phyloP scores from a whole-genome alignment of 2,797 vertebrate species.

The Hemibagrus guttatus region DNA sequence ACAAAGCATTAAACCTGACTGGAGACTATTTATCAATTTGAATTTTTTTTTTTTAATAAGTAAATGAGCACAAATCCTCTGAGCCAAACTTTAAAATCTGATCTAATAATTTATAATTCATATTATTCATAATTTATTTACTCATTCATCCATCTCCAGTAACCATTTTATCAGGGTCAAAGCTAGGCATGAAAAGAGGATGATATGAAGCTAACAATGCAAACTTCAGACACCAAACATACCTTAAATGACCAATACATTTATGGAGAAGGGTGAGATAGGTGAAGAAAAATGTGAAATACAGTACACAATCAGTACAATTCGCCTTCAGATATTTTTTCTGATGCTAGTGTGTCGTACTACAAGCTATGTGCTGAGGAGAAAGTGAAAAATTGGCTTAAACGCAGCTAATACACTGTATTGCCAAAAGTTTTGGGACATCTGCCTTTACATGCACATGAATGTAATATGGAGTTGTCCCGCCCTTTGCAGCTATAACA shows the following conservation, averaged over 20 bases:
- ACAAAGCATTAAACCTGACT: neutral
- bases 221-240: neutral
- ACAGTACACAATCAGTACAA: neutral
- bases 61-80: neutral
- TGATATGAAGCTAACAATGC: neutral
- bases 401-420: neutral
- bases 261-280: neutral
- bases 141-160: neutral
- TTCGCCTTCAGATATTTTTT: neutral
- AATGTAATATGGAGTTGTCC: too few relatives aligned
- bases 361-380: neutral
- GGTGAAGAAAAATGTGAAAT: neutral
- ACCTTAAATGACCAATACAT: neutral
- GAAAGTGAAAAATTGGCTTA: neutral
- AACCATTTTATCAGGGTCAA: neutral
- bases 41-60: too few relatives aligned
- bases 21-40: too few relatives aligned
- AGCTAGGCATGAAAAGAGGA: neutral
- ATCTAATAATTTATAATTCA: too few relatives aligned
- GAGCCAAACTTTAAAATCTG: neutral
- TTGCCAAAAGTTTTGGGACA: too few relatives aligned
- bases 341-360: neutral
- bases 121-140: neutral
- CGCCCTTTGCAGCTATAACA: too few relatives aligned
- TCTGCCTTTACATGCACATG: too few relatives aligned